Evolutionary conservation across 2,888 invertebrate species (phyloP), one percentile per base, ranked within the genome.

Genomic region (Nysson spinosus): DNA sequence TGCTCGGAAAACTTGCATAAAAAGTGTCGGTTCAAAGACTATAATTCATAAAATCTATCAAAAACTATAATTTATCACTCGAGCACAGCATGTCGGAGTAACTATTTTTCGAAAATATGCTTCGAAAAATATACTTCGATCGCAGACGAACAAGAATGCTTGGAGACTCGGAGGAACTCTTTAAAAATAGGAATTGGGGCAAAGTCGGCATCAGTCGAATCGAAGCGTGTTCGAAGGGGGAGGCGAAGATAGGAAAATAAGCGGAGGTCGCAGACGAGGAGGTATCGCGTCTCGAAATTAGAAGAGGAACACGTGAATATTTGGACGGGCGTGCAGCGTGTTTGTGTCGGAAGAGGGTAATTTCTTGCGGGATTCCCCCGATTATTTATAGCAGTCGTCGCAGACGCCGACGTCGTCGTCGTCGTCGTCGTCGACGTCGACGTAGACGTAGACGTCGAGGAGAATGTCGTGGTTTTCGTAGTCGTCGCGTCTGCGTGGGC

Each of bases 291-390:
- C 24, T 34, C 46, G 46, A 56, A 69, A 61, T 66, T 56, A 56
- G 56, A 40, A 39, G 40, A 55, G 30, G 24, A 24, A 22, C 28
- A 20, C 39, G 57, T 17, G 46, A 67, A 68, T 56, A 55, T 30
- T 28, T 55, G 19, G 50, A 28, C 20, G 46, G 39, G 24, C 26
- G 51, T 30, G 49, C 43, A 47, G 40, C 42, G 43, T 49, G 56
- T 57, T 60, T 47, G 47, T 28, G 42, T 34, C 54, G 51, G 19
- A 50, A 47, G 50, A 37, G 34, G 58, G 51, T 58, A 49, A 61
- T 71, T 69, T 74, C 71, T 74, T 63, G 66, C 52, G 75, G 81
- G 82, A 82, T 82, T 83, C 78, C 83, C 82, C 75, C 76, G 75
- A 76, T 79, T 82, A 82, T 82, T 83, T 83, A 83, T 83, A 82